Evolutionary conservation across 2,113 vertebrate species (phyloP), one percentile per base, ranked within the genome.

Genomic region (Aspidoscelis tigris): DNA sequence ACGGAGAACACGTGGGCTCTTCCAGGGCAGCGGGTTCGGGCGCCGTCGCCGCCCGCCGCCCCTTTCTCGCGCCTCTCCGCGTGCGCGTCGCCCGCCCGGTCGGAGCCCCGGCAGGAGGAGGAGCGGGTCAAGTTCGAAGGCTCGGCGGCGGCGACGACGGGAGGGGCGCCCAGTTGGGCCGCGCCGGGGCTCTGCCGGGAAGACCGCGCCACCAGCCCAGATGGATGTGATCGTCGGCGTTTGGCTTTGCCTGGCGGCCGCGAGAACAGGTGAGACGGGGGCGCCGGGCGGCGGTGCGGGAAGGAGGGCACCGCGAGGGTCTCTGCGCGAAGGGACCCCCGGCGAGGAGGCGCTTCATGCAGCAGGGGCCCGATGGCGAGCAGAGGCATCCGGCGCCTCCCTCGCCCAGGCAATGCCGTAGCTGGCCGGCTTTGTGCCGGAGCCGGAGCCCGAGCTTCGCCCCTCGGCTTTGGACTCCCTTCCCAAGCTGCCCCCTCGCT

Each of bases 181-280:
- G 58, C 76, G 83, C 90, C 78, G 83, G 90, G 75, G 79, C 82
- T 86, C 84, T 26, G 3, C 78, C 22, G 61, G 73, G 87, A 53
- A 73, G 8, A 44, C 78, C 68, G 83, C 76, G 76, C 84, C 80
- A 88, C 86, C 88, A 43, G 93, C 91, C 93, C 91, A 79, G 82
- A 97, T 97, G 97, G 97, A 97, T 96, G 91, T 95, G 90, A 90
- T 96, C 87, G 91, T 96, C 91, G 92, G 95, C 91, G 90, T 97
- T 73, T 95, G 97, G 84, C 95, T 95, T 64, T 91, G 96, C 76
- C 93, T 96, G 88, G 94, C 97, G 89, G 89, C 95, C 71, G 92
- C 96, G 86, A 93, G 95, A 94, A 92, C 97, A 97, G 97, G 98
- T 98, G 90, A 94, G 97, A 68, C 3, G 12, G 33, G 39, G 3